Evolutionary conservation across 2,888 invertebrate genomes (phyloP).

Genomic region (Protodeltote pygarga): DNA sequence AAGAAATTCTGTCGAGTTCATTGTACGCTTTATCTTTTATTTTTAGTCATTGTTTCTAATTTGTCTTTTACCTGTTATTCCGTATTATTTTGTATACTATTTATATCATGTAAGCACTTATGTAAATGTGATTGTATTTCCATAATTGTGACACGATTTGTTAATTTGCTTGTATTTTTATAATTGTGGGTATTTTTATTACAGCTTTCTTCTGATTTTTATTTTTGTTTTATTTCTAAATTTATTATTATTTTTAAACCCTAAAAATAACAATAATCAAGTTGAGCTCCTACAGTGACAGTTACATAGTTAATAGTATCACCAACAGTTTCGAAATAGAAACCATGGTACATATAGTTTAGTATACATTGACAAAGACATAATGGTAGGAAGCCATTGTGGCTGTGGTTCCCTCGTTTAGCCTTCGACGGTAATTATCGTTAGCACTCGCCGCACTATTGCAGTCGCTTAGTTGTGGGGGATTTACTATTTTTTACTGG

Average conservation of each 20-base stretch:
- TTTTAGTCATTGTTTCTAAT: slow-evolving; percentile 38
- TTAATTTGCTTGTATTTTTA: slow-evolving; percentile 52
- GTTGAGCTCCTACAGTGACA: slow-evolving; percentile 14
- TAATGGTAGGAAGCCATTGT: slow-evolving; percentile 69
- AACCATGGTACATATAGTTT: slow-evolving; percentile 26
- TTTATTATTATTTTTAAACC: slow-evolving; percentile 11
- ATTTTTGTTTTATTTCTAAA: slow-evolving; percentile 68
- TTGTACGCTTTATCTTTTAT: slow-evolving; percentile 44
- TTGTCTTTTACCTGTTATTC: slow-evolving; percentile 36
- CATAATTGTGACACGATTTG: slow-evolving; percentile 38
- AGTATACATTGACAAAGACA: slow-evolving; percentile 48
- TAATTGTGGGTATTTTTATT: slow-evolving; percentile 56
- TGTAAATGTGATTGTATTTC: slow-evolving; percentile 41
- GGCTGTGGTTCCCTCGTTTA: slow-evolving; percentile 65
- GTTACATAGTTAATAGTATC: slow-evolving; percentile 4
- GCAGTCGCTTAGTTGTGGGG: slow-evolving; percentile 42
- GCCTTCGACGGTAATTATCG: slow-evolving; percentile 70
- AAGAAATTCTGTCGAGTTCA: slow-evolving; percentile 33
- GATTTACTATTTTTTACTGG: slow-evolving; percentile 52
- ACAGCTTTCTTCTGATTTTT: slow-evolving; percentile 56
- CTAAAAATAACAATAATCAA: neutral
- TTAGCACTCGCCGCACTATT: slow-evolving; percentile 50
- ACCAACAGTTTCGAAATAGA: slow-evolving; percentile 17
- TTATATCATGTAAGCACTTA: slow-evolving; percentile 45
- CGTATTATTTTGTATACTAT: slow-evolving; percentile 41